Base-by-base conservation (phyloP, 2,797 vertebrate species). In the Mormyrops boulengeri region DNA sequence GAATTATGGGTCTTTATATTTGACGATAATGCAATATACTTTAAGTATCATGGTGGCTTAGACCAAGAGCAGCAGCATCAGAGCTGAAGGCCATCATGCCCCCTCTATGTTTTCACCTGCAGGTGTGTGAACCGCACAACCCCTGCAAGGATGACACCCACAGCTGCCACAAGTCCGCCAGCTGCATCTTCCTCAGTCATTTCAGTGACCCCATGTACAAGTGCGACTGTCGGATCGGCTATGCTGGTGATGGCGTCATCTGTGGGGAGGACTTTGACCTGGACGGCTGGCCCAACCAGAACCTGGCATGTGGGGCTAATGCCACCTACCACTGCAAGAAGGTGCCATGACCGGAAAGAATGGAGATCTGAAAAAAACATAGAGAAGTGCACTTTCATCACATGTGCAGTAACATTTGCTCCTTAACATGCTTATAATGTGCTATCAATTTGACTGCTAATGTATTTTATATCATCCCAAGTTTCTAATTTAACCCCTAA, bases 41-140 rank as follows among this genome's bases (percentile, higher is more conserved):
- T 34, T 17, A 34, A 73, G 34, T 73, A 17, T 73, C 26, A 30
- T 34, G 73, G 38, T 80, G 30, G 5, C 73, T 80, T 17, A n/a
- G 73, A 80, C 73, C 14, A 44, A 80, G 66, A 73, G 30, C 4
- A 38, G 66, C 38, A 80, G 73, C 38, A 60, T 22, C n/a, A 80
- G 12, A 41, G 38, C 38, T 80, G 14, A 19, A 80, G 34, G 5
- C 41, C 84, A 17, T 57, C 82, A 7, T 52, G 1, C 55, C 50
- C 30, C 30, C 52, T 53, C 11, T 30, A 55, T 47, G 73, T 80
- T 26, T 49, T 50, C 89, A 49, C 82, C 62, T 93, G 0, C 60
- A 99, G 98, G 96, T 98, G 85, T 99, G 98, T 91, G 98, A 98
- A 91, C 98, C 98, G 0, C 95, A 98, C 90, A 99, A 99, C 90